A percentile compares a stretch with the other conserved stretches of the same genome.
phyloP scores from a whole-genome alignment of 2,888 invertebrate species.

The Pterobdella sp. region DNA sequence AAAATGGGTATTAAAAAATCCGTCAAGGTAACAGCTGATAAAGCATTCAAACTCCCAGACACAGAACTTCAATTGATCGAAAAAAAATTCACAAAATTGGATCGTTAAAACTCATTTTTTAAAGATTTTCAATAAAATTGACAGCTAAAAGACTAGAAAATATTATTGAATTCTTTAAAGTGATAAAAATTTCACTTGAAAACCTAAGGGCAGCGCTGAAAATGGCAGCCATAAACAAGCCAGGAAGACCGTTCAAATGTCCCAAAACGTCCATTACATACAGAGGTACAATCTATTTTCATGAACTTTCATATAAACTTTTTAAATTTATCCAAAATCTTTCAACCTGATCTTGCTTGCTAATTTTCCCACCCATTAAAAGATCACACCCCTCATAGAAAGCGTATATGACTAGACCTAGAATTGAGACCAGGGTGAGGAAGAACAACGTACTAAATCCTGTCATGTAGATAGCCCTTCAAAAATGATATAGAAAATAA shows the following conservation, averaged over 20 bases:
- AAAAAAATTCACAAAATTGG: not conserved
- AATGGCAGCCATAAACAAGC: slow-evolving; percentile 43
- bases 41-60: slow-evolving; percentile 79
- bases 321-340: not conserved
- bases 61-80: slow-evolving; percentile 58
- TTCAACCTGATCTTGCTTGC: slow-evolving; percentile 36
- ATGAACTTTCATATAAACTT: not conserved
- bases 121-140: not conserved
- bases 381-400: slow-evolving; percentile 37
- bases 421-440: slow-evolving; percentile 34
- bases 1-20: slow-evolving; percentile 69
- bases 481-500: too few relatives aligned
- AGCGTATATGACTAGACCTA: slow-evolving; percentile 40
- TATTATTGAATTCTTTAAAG: slow-evolving; percentile 6
- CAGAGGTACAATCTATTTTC: slow-evolving; percentile 33
- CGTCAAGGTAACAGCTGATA: slow-evolving; percentile 79
- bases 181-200: not conserved
- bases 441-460: not conserved
- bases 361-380: slow-evolving; percentile 27
- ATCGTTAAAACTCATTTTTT: not conserved
- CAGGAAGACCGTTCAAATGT: slow-evolving; percentile 42
- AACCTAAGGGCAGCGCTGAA: slow-evolving; percentile 41
- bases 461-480: not conserved
- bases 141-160: not conserved
- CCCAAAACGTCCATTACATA: slow-evolving; percentile 44